phyloP scores from a whole-genome alignment of 2,888 invertebrate species.

The Eupsilia transversa region DNA sequence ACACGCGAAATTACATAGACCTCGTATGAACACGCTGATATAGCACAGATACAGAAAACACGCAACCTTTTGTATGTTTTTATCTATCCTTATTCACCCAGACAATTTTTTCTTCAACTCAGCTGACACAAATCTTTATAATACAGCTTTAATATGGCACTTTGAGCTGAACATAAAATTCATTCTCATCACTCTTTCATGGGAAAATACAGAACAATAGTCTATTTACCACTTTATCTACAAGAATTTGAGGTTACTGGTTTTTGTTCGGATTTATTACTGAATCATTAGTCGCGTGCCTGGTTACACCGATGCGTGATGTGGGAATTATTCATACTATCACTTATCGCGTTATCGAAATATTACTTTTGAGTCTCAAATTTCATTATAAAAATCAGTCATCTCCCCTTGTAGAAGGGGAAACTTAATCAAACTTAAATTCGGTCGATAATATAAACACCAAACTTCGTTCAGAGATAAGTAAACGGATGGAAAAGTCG shows the following conservation, averaged over 20 bases:
- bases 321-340: slow-evolving; percentile 53
- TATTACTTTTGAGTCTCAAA: slow-evolving; percentile 51
- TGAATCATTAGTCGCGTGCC: slow-evolving; percentile 61
- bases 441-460: slow-evolving; percentile 86
- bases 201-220: slow-evolving; percentile 55
- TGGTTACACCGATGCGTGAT: slow-evolving; percentile 36
- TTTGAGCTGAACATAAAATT: slow-evolving; percentile 39
- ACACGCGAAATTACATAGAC: slow-evolving; percentile 63
- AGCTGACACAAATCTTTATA: slow-evolving; percentile 38
- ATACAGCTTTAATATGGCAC: slow-evolving; percentile 9
- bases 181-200: slow-evolving; percentile 53
- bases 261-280: slow-evolving; percentile 55
- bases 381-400: slow-evolving; percentile 66
- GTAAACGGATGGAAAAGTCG: slow-evolving; percentile 84
- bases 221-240: slow-evolving; percentile 55
- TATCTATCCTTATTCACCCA: slow-evolving; percentile 25
- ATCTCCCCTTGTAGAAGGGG: slow-evolving; percentile 74
- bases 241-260: slow-evolving; percentile 55
- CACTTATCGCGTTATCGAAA: slow-evolving; percentile 41
- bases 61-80: slow-evolving; percentile 41
- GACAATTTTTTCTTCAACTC: slow-evolving; percentile 23
- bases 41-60: slow-evolving; percentile 44
- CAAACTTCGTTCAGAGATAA: slow-evolving; percentile 85
- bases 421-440: slow-evolving; percentile 87
- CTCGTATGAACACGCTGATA: slow-evolving; percentile 50